phyloP scores from a whole-genome alignment of 2,888 invertebrate species.

The Candidula unifasciata region DNA sequence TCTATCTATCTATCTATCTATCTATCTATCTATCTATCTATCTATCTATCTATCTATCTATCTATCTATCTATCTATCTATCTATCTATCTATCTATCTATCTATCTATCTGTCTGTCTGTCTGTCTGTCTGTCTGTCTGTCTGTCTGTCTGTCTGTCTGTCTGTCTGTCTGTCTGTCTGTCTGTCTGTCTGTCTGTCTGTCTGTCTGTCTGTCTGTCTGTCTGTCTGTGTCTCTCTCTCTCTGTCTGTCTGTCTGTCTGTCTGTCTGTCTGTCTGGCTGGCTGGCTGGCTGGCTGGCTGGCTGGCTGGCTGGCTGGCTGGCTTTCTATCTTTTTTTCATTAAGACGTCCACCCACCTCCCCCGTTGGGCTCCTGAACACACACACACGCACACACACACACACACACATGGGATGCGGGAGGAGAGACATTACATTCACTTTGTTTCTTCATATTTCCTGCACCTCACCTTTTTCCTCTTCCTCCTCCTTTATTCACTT shows the following conservation, averaged over 20 bases:
- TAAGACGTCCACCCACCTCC: too few relatives aligned
- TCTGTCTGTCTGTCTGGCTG: not conserved
- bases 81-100: slow-evolving; percentile 8
- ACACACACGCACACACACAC: too few relatives aligned
- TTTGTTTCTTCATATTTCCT: too few relatives aligned
- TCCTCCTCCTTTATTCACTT: too few relatives aligned
- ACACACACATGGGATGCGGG: too few relatives aligned
- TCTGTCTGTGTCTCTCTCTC: not conserved
- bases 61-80: slow-evolving; percentile 8
- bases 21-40: slow-evolving; percentile 8
- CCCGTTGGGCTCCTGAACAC: too few relatives aligned
- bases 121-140: not conserved
- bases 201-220: not conserved
- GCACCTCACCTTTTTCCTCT: too few relatives aligned
- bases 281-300: not conserved
- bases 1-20: slow-evolving; percentile 8
- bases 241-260: not conserved
- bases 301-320: not conserved
- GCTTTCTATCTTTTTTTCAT: too few relatives aligned
- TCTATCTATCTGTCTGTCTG: not conserved
- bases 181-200: not conserved
- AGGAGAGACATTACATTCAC: too few relatives aligned
- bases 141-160: not conserved
- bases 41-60: slow-evolving; percentile 8
- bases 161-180: not conserved